Evolutionary conservation across 2,888 invertebrate genomes (phyloP).

Genomic region (Amphipyra berbera): DNA sequence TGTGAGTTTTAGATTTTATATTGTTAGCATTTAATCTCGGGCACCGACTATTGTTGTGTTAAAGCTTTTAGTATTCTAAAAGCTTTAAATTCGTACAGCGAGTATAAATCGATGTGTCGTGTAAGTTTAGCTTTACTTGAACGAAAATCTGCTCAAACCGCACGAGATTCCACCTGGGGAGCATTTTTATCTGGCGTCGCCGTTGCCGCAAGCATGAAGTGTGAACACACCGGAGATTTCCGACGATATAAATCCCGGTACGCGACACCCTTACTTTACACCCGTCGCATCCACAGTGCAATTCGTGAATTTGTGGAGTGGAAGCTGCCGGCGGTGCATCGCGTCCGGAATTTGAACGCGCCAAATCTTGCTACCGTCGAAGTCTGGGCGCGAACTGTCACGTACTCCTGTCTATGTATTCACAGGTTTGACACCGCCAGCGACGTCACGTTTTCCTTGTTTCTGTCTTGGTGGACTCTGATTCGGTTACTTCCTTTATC

Average conservation of each 20-base stretch:
- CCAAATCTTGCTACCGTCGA: conserved; percentile 69
- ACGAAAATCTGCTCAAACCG: conserved; percentile 72
- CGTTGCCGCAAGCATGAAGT: conserved; percentile 75
- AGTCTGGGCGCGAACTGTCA: conserved; percentile 51
- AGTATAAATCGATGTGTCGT: conserved; percentile 66
- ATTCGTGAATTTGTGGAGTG: conserved; percentile 83
- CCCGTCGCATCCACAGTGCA: conserved; percentile 73
- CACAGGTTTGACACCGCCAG: conserved; percentile 59
- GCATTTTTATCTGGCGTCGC: conserved; percentile 76
- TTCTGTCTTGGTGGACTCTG: conserved; percentile 38
- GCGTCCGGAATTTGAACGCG: conserved; percentile 77
- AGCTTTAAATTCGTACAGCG: conserved; percentile 58
- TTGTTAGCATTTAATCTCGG: conserved; percentile 30
- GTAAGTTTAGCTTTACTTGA: conserved; percentile 64
- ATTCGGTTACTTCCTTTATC: conserved; percentile 43
- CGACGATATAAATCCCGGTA: conserved; percentile 84
- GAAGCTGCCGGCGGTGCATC: conserved; percentile 75
- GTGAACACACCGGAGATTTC: conserved; percentile 83
- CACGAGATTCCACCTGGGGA: conserved; percentile 69
- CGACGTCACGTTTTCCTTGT: conserved; percentile 56
- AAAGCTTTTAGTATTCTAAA: no score
- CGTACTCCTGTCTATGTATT: conserved; percentile 56
- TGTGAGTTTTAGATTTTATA: conserved; percentile 28
- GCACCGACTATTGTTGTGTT: conserved; percentile 24
- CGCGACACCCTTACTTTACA: conserved; percentile 80